Evolutionary conservation across 2,113 vertebrate genomes (phyloP), one percentile per base, ranked within the genome.

Genomic region (Sialia sialis): DNA sequence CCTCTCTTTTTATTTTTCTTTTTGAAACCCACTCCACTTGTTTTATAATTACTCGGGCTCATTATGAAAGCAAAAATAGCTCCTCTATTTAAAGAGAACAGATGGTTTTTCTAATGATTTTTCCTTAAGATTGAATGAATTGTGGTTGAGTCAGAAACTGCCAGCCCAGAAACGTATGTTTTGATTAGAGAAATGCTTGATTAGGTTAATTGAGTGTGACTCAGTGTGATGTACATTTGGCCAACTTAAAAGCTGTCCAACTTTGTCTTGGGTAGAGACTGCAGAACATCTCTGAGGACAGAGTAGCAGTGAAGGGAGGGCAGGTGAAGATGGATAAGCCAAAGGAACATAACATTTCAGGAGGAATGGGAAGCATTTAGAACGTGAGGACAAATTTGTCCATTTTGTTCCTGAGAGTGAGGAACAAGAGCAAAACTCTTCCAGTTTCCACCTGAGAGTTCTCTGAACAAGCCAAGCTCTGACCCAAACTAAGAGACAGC

Each of bases 21-120:
- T 90, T 49, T 75, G 66, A 90, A 97, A 96, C 88, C 79, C 90
- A 89, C 68, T 96, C 72, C 46, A 49, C 95, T 96, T 95, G 82
- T 97, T 97, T 95, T 94, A 56, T 96, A 95, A 97, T 97, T 97
- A 87, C 94, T 80, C 87, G 83, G 23, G 56, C 77, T 94, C 82
- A 77, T 91, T 62, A 59, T 16, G 62, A 81, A 73, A 4, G 38
- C 94, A 95, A 97, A 98, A 97, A 97, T 96, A 98, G 89, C 91
- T 92, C 92, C 90, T 87, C 91, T 98, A 96, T 97, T 98, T 97
- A 93, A 95, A 89, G 95, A 95, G 92, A 94, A 95, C 98, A 97
- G 97, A 97, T 98, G 97, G 96, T 21, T 56, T 97, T 97, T 89
- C 94, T 96, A 97, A 97, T 97, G 77, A 3, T 84, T 95, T 97